Base-by-base conservation (phyloP, 2,797 vertebrate genomes). In the Moxostoma hubbsi region DNA sequence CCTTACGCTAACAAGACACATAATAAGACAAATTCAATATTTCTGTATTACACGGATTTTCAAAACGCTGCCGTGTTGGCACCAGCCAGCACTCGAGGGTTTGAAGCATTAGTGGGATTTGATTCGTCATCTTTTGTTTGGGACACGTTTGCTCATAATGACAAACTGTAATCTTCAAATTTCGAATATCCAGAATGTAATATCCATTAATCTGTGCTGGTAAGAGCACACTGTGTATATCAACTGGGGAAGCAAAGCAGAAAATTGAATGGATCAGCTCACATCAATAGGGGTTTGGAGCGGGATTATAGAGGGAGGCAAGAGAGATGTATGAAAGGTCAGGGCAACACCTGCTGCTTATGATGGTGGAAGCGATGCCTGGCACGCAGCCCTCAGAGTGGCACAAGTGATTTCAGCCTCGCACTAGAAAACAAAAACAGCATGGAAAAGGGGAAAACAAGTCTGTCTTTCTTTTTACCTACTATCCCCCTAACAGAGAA, bases 101-200 rank as follows among this genome's bases (percentile, higher is more conserved):
- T 46, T 15, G 12, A 45, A 53, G 16, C 15, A 66, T 75, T 75
- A 58, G 16, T 8, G 8, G n/a, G 15, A 55, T 55, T 47, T 58
- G 10, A 67, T 50, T 58, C 0, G 18, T 49, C 53, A 47, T 76
- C 45, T 5, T 58, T 24, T 50, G 51, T 75, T 62, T 49, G 73
- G 50, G 15, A 49, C 62, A 13, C 1, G 7, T 24, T 66, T 76
- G n/a, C 58, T 58, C 6, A 6, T 2, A 50, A 43, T 50, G 74
- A 57, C 45, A 36, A 43, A 50, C 51, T 46, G 15, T 1, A 11
- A 5, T 49, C 63, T 58, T 58, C 45, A 50, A 12, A 66, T 57
- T 49, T 49, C 15, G 47, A 49, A 67, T 76, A 76, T 76, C 45
- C 46, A 59, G 53, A 58, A 58, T 7, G 16, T 49, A 49, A 55